A percentile compares a stretch with the other conserved stretches of the same genome.
phyloP scores from a whole-genome alignment of 2,797 vertebrate species.

The Etheostoma nigrum region DNA sequence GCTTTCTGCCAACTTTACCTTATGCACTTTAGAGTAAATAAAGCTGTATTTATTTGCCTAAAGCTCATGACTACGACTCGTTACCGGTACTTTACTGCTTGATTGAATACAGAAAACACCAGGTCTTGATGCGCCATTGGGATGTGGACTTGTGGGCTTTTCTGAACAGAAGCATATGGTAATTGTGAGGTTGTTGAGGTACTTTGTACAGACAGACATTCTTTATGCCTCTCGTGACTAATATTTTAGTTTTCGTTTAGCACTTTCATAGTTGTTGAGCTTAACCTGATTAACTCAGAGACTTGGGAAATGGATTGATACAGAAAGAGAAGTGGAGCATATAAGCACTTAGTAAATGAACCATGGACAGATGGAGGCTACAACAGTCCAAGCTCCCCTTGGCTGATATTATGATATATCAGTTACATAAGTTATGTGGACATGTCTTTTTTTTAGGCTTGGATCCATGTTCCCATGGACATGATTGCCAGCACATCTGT shows the following conservation, averaged over 20 bases:
- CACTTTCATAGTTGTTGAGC: constrained; percentile 1
- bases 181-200: constrained; percentile 3
- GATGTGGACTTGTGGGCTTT: neutral
- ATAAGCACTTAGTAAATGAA: neutral
- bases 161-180: neutral
- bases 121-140: neutral
- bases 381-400: neutral
- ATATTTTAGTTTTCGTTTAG: neutral
- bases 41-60: neutral
- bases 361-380: neutral
- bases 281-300: neutral
- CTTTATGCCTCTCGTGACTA: neutral
- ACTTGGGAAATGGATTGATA: neutral
- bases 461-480: constrained; percentile 75
- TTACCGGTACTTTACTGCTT: neutral
- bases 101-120: neutral
- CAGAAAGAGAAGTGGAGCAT: neutral
- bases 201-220: neutral
- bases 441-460: constrained; percentile 62
- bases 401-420: neutral
- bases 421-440: neutral
- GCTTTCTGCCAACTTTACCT: neutral
- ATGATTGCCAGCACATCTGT: constrained; percentile 85
- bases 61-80: neutral
- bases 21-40: neutral